Evolutionary conservation across 2,113 vertebrate species (phyloP), one percentile per base, ranked within the genome.

Genomic region (Acrocephalus arundinaceus): DNA sequence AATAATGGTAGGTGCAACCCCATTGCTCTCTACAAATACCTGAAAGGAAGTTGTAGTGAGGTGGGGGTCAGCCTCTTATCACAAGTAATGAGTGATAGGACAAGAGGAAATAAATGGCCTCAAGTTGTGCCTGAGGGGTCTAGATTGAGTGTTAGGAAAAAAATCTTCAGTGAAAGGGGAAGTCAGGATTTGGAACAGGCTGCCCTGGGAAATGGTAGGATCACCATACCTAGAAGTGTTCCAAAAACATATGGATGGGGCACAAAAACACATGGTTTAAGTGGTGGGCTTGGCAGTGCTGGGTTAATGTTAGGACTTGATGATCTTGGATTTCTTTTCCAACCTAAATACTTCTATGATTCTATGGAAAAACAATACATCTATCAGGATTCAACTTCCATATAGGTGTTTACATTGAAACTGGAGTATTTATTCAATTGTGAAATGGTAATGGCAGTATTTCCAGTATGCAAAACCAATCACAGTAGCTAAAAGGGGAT

Each of bases 271-370:
- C 7, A 8, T 31, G 3, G 2, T 35, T 62, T 31, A 55, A 37
- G 4, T 48, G 11, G 6, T 55, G 48, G 11, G 31, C 17, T 83
- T 55, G 25, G 30, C 24, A 62, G 12, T 12, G 8, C 39, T 62
- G 30, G 9, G 7, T 48, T 75, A 83, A 5, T 0, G 0, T 28
- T 62, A 49, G 41, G 25, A 43, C 31, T 19, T 9, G 17, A 41
- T 41, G 41, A 19, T 21, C 24, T 54, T 25, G 31, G 17, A 23
- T 49, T 48, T 41, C 7, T 55, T 46, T 76, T 55, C 41, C 15
- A 33, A 11, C 4, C 14, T 31, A 35, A 62, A 43, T 16, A 15
- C 8, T 43, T 43, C 41, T 49, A 31, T 41, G 55, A 31, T 48
- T 62, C 41, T 48, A 24, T 14, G 5, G 12, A 61, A 68, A 70